These are phyloP conservation scores for Tipula unca DNA, from an alignment of 2,888 invertebrate species.

Conservation along the genomic window DNA sequence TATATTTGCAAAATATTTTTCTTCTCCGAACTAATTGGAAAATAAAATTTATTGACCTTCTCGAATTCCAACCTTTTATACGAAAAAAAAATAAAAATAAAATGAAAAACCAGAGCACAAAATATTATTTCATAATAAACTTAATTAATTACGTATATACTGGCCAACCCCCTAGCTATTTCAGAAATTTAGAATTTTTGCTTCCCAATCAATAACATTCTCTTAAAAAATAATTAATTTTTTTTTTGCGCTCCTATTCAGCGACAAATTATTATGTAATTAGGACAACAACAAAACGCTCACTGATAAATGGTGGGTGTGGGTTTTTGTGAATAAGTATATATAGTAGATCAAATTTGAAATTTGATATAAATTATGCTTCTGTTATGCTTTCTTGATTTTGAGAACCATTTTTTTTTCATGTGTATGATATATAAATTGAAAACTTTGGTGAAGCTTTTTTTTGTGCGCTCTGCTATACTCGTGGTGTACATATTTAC, in stretches of 20 bases:
- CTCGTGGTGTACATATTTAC: not conserved
- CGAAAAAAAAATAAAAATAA: not conserved
- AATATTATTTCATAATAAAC: not conserved
- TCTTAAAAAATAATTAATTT: not conserved
- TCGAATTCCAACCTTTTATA: not conserved
- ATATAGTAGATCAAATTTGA: not conserved
- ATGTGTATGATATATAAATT: not conserved
- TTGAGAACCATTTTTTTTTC: not conserved
- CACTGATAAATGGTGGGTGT: not conserved
- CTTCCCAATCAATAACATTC: conserved; percentile 14
- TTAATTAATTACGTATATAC: not conserved
- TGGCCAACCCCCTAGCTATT: not conserved
- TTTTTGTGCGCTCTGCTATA: not conserved
- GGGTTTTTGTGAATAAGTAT: not conserved
- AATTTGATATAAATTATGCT: conserved; percentile 8
- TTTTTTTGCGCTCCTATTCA: not conserved
- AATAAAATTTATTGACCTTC: conserved; percentile 8
- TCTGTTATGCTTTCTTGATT: conserved; percentile 3
- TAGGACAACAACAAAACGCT: not conserved
- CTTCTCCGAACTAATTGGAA: not conserved
- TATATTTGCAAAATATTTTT: not conserved
- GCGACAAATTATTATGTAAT: conserved; percentile 14
- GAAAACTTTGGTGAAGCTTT: not conserved
- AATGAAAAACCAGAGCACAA: not conserved
- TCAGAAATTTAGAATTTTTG: not conserved